Evolutionary conservation across 2,888 invertebrate genomes (phyloP).

Genomic region (Unio delphinus): DNA sequence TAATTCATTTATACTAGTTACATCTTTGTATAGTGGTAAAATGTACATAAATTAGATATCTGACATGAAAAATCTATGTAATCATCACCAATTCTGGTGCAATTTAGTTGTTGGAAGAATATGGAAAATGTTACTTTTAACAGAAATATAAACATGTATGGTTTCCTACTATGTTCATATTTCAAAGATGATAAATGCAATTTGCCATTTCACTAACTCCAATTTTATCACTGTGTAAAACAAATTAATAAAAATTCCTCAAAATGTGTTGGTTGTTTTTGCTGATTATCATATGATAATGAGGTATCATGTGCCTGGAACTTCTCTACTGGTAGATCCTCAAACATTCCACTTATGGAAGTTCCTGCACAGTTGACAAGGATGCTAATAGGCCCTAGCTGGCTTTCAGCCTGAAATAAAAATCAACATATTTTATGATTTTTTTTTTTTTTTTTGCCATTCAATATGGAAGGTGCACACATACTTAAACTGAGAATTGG

Average conservation of each 20-base stretch:
- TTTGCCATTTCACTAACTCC: too few relatives aligned
- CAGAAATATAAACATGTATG: too few relatives aligned
- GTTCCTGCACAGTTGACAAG: constrained; percentile 93
- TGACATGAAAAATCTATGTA: too few relatives aligned
- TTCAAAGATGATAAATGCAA: too few relatives aligned
- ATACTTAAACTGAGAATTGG: background rate
- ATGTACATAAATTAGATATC: too few relatives aligned
- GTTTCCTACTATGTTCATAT: too few relatives aligned
- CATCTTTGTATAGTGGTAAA: too few relatives aligned
- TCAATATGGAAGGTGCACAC: background rate
- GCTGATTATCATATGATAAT: background rate
- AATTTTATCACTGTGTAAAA: background rate
- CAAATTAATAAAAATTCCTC: background rate
- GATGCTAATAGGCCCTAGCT: constrained; percentile 87
- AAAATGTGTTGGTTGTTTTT: background rate
- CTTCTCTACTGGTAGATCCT: constrained; percentile 80
- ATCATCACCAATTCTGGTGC: too few relatives aligned
- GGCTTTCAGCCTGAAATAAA: constrained; percentile 75
- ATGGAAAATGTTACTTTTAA: too few relatives aligned
- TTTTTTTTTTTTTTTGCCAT: background rate
- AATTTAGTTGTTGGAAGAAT: too few relatives aligned
- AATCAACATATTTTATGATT: background rate
- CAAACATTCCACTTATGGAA: constrained; percentile 84
- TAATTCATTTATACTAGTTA: too few relatives aligned
- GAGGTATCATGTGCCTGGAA: constrained; percentile 70